Evolutionary conservation across 2,797 vertebrate species (phyloP), one percentile per base, ranked within the genome.

Genomic region (Babyrousa celebensis): DNA sequence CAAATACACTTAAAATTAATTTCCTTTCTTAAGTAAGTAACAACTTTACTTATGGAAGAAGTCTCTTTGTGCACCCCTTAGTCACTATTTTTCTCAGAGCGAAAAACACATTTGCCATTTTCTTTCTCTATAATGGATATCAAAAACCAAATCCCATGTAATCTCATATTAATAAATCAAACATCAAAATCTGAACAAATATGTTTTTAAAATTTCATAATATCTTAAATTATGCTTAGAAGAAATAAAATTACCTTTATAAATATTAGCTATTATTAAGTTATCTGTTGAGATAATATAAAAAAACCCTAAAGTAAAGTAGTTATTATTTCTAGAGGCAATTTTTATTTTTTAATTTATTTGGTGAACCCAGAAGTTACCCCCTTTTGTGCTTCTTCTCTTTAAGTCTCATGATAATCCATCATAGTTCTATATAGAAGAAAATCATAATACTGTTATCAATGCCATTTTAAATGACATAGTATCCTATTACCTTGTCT

Each of bases 391-490:
- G 18, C 40, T 67, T 72, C 10, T 88, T 25, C 29, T 14, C 6
- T 7, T 8, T 71, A 12, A 43, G 78, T 72, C 21, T 79, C 65
- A 23, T 68, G 12, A 79, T n/a, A 82, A 95, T 27, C 17, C 21
- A 25, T 80, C 85, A 18, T 43, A 48, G 21, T 72, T 29, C 67
- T 12, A 10, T 88, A 1, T 36, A 89, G 20, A 16, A 68, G 40
- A 91, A 21, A 63, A 11, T 75, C 70, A 79, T 78, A 93, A 91
- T 58, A 91, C 62, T 89, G 29, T 65, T 60, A 84, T 60, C 18
- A 71, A 20, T 36, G 72, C 27, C 18, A 89, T 77, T 91, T 79
- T 79, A 43, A 95, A 86, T 70, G 83, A 88, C 56, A 96, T 15
- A 12, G 91, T 96, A 70, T 70, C 36, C 25, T 83, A 82, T 58